Conservation (phyloP, 2,113 vertebrate genomes). For the Antigone vipio region DNA sequence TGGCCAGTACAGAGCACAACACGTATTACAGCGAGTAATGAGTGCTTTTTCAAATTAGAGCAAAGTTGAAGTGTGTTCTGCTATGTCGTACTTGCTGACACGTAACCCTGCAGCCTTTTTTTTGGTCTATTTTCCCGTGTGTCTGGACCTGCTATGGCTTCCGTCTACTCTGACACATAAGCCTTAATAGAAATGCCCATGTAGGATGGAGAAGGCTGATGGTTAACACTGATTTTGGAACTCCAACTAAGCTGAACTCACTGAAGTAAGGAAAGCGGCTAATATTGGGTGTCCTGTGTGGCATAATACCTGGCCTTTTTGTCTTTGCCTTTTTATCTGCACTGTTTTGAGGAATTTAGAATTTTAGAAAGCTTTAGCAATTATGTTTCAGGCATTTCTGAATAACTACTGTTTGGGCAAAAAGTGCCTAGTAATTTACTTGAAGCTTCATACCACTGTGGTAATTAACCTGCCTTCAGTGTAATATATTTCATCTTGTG, state of each 20-base stretch:
- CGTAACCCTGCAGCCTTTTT: background rate
- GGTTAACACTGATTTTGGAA: background rate
- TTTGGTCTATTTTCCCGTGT: background rate
- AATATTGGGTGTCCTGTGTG: background rate
- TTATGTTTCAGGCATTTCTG: background rate
- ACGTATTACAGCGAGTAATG: accelerated
- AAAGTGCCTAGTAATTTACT: slow-evolving; percentile 43
- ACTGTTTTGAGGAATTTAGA: background rate
- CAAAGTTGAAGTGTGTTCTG: accelerated
- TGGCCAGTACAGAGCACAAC: background rate
- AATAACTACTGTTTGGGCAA: background rate
- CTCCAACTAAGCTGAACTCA: background rate
- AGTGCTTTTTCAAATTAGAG: background rate
- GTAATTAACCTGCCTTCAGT: background rate
- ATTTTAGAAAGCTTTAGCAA: background rate
- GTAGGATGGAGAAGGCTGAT: background rate
- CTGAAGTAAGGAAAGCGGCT: background rate
- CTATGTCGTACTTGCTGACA: background rate
- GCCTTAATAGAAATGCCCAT: background rate
- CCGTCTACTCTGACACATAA: background rate
- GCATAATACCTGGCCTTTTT: background rate
- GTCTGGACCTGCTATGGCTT: background rate
- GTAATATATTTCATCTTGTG: background rate
- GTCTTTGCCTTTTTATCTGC: background rate
- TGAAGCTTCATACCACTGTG: slow-evolving; percentile 39